A percentile compares a stretch with the other conserved stretches of the same genome.
Conservation (phyloP, 2,888 invertebrate genomes). For the Drosophila mayaguana region DNA sequence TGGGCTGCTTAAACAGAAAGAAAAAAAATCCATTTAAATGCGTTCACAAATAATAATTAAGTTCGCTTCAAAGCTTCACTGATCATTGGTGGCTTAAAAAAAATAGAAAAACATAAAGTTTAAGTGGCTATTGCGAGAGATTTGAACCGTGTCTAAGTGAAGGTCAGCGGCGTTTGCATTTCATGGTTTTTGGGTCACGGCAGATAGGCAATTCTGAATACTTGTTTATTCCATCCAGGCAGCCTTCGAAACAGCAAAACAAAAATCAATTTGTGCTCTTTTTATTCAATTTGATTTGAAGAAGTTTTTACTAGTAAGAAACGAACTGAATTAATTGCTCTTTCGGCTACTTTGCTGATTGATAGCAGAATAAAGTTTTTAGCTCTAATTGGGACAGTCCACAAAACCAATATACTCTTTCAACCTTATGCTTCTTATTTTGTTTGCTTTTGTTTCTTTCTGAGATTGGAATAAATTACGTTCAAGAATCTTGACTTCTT, state of each 20-base stretch:
- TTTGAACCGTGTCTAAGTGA: constrained; percentile 70
- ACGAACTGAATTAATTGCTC: background rate
- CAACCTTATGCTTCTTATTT: background rate
- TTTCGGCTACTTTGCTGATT: too few species aligned
- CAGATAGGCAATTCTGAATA: constrained; percentile 19
- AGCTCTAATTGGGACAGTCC: background rate
- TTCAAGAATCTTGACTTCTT: background rate
- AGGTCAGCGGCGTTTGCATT: constrained; percentile 71
- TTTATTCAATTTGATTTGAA: background rate
- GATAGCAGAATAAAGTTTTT: background rate
- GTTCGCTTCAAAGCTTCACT: constrained; percentile 44
- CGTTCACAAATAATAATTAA: constrained; percentile 73
- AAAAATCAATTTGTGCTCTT: constrained; percentile 9
- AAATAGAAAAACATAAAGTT: constrained; percentile 53
- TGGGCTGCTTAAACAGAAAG: constrained; percentile 33
- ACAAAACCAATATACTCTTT: background rate
- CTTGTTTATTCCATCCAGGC: constrained; percentile 7
- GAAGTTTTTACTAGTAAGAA: background rate
- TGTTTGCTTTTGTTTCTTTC: background rate
- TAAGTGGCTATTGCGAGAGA: constrained; percentile 56
- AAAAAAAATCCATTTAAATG: constrained; percentile 49
- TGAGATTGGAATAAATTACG: background rate
- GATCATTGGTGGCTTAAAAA: constrained; percentile 56
- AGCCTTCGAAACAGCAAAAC: constrained; percentile 17
- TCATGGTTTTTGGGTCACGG: constrained; percentile 68